phyloP scores from a whole-genome alignment of 2,797 vertebrate genomes.

The Sciurus vulgaris region DNA sequence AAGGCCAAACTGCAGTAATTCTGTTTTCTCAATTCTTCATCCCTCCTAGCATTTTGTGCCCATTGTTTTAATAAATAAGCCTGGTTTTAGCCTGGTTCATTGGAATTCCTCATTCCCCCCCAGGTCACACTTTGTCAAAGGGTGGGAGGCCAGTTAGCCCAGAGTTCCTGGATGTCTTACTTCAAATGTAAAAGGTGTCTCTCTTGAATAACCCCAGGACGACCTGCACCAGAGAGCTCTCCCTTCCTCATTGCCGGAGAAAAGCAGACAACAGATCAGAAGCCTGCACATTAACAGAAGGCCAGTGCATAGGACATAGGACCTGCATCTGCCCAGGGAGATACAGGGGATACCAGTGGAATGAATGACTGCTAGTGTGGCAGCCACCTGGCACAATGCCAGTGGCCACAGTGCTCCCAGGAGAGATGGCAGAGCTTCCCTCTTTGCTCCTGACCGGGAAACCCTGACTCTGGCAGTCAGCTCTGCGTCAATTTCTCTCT shows the following conservation, averaged over 20 bases:
- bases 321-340: too few relatives aligned
- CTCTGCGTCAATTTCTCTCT: not conserved
- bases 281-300: not conserved
- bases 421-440: not conserved
- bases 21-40: not conserved
- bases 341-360: not conserved
- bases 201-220: not conserved
- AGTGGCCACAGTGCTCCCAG: rapidly evolving
- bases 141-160: not conserved
- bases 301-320: not conserved
- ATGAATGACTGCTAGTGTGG: not conserved
- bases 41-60: not conserved
- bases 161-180: not conserved
- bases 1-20: not conserved
- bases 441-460: not conserved
- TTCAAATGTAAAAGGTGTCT: not conserved
- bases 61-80: not conserved
- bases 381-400: not conserved
- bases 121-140: not conserved
- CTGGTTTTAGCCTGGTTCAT: not conserved
- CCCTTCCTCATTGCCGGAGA: not conserved
- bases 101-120: not conserved
- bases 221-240: not conserved
- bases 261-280: not conserved
- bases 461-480: not conserved